Evolutionary conservation across 1,140 invertebrate genomes (phyloP).

Genomic region (Hyphantria cunea): DNA sequence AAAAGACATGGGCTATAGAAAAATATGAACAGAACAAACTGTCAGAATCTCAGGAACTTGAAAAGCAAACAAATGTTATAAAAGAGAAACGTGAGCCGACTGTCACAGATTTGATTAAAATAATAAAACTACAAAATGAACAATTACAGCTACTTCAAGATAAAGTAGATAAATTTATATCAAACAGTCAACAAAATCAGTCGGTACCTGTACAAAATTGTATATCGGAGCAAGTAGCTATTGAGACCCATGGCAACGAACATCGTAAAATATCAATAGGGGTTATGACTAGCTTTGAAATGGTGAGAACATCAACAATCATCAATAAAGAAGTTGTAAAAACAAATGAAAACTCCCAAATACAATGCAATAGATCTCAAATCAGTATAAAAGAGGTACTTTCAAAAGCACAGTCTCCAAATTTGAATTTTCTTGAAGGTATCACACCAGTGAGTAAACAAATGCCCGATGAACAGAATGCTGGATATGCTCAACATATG

Average conservation of each 20-base stretch:
- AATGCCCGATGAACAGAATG: constrained; percentile 36
- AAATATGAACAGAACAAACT: constrained; percentile 56
- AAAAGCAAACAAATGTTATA: constrained; percentile 48
- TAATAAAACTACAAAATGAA: constrained; percentile 83
- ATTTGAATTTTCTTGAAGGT: constrained; percentile 68
- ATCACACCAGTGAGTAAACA: constrained; percentile 49
- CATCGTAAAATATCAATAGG: constrained; percentile 86
- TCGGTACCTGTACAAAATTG: constrained; percentile 46
- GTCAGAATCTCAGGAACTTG: constrained; percentile 45
- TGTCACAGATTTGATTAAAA: constrained; percentile 81
- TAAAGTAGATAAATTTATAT: constrained; percentile 79
- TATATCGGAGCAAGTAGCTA: constrained; percentile 48
- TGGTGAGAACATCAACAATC: constrained; percentile 81
- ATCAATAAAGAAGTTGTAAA: constrained; percentile 70
- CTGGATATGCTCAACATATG: constrained; percentile 31
- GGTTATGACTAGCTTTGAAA: constrained; percentile 88
- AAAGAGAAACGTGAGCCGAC: constrained; percentile 77
- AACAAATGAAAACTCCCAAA: constrained; percentile 61
- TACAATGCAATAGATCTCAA: constrained; percentile 69
- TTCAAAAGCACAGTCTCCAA: constrained; percentile 52
- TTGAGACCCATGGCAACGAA: constrained; percentile 83
- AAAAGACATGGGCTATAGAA: constrained; percentile 64
- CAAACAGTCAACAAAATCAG: constrained; percentile 46
- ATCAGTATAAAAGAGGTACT: constrained; percentile 67
- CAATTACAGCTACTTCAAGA: constrained; percentile 81